phyloP scores from a whole-genome alignment of 1,140 invertebrate species.

The Galendromus occidentalis region DNA sequence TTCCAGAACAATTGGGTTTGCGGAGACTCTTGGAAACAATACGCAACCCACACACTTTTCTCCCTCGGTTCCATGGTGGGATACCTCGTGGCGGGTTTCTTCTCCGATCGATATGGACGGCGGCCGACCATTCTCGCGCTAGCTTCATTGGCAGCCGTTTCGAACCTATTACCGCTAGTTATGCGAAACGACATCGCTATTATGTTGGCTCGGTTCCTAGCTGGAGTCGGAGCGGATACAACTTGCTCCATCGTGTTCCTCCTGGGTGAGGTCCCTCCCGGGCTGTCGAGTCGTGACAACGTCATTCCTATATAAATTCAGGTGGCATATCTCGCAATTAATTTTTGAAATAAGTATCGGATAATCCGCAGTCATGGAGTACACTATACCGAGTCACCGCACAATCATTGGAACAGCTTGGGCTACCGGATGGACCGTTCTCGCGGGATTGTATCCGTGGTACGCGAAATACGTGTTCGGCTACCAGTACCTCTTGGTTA shows the following conservation, averaged over 20 bases:
- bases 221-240: constrained; percentile 9
- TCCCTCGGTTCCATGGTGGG: constrained; percentile 18
- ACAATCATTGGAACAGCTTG: constrained; percentile 16
- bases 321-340: no score
- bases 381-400: constrained; percentile 15
- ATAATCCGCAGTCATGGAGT: constrained; percentile 17
- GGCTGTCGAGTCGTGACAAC: no score
- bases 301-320: no score
- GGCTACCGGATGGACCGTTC: constrained; percentile 11
- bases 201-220: constrained; percentile 7
- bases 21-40: constrained; percentile 17
- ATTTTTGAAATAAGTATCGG: neutral
- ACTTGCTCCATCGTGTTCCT: constrained; percentile 12
- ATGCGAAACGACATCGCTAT: neutral
- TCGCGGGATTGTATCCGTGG: constrained; percentile 6
- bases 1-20: constrained; percentile 20
- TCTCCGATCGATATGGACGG: constrained; percentile 17
- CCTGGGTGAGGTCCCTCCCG: neutral
- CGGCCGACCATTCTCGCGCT: neutral
- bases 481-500: neutral
- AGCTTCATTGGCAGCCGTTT: neutral
- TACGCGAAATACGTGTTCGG: neutral
- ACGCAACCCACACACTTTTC: constrained; percentile 16
- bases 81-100: constrained; percentile 15
- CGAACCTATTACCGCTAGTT: neutral